A percentile compares a stretch with the other conserved stretches of the same genome.
These are phyloP conservation scores for Pinctada fucata DNA, from an alignment of 2,888 invertebrate species.

Conservation along the genomic window DNA sequence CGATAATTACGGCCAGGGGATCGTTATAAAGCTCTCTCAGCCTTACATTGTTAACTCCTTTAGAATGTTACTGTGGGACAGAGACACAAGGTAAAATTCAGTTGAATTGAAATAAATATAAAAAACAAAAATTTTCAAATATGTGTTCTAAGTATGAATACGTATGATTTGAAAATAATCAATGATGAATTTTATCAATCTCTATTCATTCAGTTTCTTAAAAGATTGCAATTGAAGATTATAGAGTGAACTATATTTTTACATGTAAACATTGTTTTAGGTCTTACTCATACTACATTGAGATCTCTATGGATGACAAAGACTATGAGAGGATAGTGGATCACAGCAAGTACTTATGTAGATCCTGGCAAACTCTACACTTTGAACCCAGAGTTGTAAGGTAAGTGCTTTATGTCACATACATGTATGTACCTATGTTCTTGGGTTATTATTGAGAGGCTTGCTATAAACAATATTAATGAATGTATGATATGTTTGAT, in stretches of 20 bases:
- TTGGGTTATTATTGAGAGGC: neutral
- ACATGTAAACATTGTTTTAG: slow-evolving; percentile 80
- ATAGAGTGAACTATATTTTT: too few species aligned
- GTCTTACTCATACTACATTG: slow-evolving; percentile 94
- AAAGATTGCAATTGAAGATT: too few species aligned
- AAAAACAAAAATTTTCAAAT: neutral
- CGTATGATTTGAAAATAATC: neutral
- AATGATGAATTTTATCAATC: neutral
- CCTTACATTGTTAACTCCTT: slow-evolving; percentile 95
- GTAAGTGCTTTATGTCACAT: slow-evolving; percentile 61
- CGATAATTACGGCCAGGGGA: slow-evolving; percentile 85
- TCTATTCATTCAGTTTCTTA: neutral
- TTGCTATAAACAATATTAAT: too few species aligned
- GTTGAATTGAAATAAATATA: slow-evolving; percentile 12
- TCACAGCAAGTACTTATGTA: slow-evolving; percentile 93
- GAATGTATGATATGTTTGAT: too few species aligned
- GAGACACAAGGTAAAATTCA: slow-evolving; percentile 84
- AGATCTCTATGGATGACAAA: slow-evolving; percentile 95
- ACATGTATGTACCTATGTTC: neutral
- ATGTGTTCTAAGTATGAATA: neutral
- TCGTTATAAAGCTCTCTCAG: slow-evolving; percentile 86
- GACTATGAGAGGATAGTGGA: slow-evolving; percentile 97
- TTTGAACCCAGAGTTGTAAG: slow-evolving; percentile 93
- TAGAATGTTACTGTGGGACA: slow-evolving; percentile 94
- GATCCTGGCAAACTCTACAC: slow-evolving; percentile 97